phyloP scores from a whole-genome alignment of 2,113 vertebrate species.

The Ornithorhynchus anatinus region DNA sequence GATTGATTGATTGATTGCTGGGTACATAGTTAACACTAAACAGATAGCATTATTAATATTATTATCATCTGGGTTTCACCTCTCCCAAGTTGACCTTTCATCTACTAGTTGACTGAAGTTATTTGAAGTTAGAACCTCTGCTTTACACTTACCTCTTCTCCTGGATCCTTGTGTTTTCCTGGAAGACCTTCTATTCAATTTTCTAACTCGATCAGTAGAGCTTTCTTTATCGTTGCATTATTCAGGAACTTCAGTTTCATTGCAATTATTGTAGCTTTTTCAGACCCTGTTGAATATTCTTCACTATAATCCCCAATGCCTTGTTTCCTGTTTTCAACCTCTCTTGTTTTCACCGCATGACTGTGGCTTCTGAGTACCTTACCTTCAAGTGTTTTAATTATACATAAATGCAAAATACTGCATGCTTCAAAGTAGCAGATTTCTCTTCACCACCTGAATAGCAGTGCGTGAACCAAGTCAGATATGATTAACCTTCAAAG shows the following conservation, averaged over 20 bases:
- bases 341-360: not conserved
- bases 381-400: not conserved
- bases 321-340: not conserved
- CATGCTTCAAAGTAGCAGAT: rapidly evolving
- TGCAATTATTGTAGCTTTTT: not conserved
- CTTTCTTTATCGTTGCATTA: not conserved
- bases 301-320: not conserved
- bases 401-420: not conserved
- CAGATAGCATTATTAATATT: too few species aligned
- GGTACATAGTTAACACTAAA: too few species aligned
- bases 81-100: not conserved
- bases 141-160: not conserved
- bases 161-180: not conserved
- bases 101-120: rapidly evolving
- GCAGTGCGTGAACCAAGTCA: not conserved
- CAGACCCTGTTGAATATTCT: not conserved
- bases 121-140: not conserved
- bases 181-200: not conserved
- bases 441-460: not conserved
- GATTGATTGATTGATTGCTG: too few species aligned
- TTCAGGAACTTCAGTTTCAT: not conserved
- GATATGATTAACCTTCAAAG: not conserved
- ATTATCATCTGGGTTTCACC: too few species aligned
- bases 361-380: not conserved
- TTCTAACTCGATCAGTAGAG: not conserved